Base-by-base conservation (phyloP, 2,797 vertebrate genomes). In the Rhodeus uyekii region DNA sequence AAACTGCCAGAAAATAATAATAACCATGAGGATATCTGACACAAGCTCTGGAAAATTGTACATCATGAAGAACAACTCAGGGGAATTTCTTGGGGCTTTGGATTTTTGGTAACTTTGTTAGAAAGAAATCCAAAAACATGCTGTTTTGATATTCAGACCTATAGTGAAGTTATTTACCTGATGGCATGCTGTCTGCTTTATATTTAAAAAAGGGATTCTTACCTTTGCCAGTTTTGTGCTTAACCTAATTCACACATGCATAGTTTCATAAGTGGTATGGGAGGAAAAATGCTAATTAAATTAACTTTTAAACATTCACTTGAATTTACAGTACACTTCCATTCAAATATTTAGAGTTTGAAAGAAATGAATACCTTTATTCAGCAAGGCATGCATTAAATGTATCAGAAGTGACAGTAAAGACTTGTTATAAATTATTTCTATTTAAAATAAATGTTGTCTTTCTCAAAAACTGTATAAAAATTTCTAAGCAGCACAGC, bases 11-110 rank as follows among this genome's bases (percentile, higher is more conserved):
- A 68, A 55, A 65, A 42, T 74, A 82, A 82, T 44, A 32, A 55
- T 46, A 75, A 44, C 46, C 48, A 76, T 34, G 38, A 58, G 48
- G 61, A 68, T n/a, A 19, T 48, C 46, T 58, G 72, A 75, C 50
- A 58, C 48, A 44, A 32, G 60, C n/a, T 32, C 61, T 76, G 80
- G 80, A 76, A 82, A 75, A 75, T 36, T 75, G 61, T 44, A 42
- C 38, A 75, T 76, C 24, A 44, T 44, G 19, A 75, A 44, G 14
- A 34, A 65, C 44, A 38, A 32, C 39, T 55, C 38, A 5, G 18
- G 50, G 36, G 50, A 69, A 53, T 42, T 79, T 60, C 53, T 29
- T 18, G 24, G 78, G 34, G 39, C 5, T 80, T 69, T 71, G 9
- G 53, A 46, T 44, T 81, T 55, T 58, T 22, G 32, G 65, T 18